phyloP scores from a whole-genome alignment of 1,140 invertebrate genomes.

The Leguminivora glycinivorella region DNA sequence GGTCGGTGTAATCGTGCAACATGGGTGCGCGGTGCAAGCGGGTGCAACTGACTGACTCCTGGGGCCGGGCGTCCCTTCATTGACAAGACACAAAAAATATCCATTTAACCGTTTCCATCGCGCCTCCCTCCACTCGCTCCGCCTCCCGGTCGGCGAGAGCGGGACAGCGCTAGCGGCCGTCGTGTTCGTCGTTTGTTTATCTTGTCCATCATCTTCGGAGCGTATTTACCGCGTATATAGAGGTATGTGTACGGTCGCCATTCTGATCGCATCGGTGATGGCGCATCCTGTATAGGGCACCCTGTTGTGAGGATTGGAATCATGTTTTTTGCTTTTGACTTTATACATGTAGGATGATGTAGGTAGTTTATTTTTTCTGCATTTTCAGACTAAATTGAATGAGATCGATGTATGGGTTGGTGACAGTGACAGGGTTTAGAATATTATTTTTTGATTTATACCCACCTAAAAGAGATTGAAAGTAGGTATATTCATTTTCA shows the following conservation, averaged over 20 bases:
- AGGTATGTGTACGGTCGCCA: conserved; percentile 52
- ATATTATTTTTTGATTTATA: no score
- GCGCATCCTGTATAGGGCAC: conserved; percentile 45
- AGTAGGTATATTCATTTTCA: no score
- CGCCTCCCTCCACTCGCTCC: conserved; percentile 50
- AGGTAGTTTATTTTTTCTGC: background rate
- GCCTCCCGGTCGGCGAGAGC: conserved; percentile 35
- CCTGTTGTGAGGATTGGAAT: background rate
- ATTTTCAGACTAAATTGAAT: no score
- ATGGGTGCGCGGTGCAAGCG: conserved; percentile 46
- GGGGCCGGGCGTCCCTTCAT: conserved; percentile 63
- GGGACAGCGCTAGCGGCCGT: conserved; percentile 58
- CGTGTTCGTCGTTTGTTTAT: conserved; percentile 65
- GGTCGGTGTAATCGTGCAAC: conserved; percentile 38
- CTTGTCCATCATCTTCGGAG: conserved; percentile 67
- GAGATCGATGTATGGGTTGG: no score
- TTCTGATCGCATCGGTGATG: conserved; percentile 60
- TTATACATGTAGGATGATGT: no score
- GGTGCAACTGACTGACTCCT: conserved; percentile 48
- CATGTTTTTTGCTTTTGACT: background rate
- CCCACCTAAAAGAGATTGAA: no score
- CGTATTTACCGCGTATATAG: conserved; percentile 59
- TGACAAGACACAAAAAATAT: conserved; percentile 76
- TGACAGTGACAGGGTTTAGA: no score
- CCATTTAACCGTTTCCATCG: conserved; percentile 67